Conservation (phyloP, 2,113 vertebrate genomes). For the Archocentrus centrarchus region DNA sequence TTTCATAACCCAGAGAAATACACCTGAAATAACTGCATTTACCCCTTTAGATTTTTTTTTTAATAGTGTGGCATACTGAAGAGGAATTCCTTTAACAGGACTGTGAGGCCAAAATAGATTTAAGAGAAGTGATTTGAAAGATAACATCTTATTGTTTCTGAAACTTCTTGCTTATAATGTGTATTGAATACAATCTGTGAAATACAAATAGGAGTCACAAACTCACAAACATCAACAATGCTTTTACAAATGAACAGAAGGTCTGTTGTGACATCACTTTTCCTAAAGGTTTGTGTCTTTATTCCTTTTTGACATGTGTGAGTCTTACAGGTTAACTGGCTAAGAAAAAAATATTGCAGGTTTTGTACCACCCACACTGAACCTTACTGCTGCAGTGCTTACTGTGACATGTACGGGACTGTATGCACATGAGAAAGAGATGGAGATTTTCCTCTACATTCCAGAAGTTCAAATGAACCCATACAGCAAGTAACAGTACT, state of each 20-base stretch:
- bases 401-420: neutral
- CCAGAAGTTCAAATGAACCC: conserved; percentile 23
- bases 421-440: neutral
- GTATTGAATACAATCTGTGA: too few species aligned
- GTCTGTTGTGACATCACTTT: neutral
- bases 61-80: too few species aligned
- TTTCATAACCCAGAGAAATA: neutral
- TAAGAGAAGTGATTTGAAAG: neutral
- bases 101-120: neutral
- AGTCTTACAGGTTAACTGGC: neutral
- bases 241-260: neutral
- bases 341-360: neutral
- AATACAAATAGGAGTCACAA: neutral
- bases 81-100: too few species aligned
- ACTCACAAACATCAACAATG: neutral
- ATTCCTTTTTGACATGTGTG: neutral
- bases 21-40: neutral
- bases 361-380: neutral
- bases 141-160: neutral
- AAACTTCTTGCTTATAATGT: neutral
- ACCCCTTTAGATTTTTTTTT: neutral
- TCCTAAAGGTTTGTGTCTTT: neutral
- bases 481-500: too few species aligned
- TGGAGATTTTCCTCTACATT: conserved; percentile 40
- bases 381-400: neutral